Percentiles rank a stretch among this genome's conserved stretches.
phyloP scores from a whole-genome alignment of 2,888 invertebrate species.

The Cremastobaeus sp. region DNA sequence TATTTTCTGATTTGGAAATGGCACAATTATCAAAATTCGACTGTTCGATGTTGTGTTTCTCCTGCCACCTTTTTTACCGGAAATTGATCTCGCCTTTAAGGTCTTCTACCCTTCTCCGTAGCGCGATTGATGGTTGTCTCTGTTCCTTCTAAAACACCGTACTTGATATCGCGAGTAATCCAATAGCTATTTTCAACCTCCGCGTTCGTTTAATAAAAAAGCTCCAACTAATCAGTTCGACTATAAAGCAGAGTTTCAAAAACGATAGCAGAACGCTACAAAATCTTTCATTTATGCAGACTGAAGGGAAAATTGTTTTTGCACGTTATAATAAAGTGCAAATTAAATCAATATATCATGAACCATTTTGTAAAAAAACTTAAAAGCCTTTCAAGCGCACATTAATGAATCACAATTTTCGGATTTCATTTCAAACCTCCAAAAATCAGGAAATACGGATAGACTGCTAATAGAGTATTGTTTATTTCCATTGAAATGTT shows the following conservation, averaged over 20 bases:
- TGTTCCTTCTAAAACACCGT: constrained; percentile 24
- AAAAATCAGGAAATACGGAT: too few relatives aligned
- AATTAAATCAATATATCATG: constrained; percentile 19
- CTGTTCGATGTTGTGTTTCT: too few relatives aligned
- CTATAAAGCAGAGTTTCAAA: constrained; percentile 18
- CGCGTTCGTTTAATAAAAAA: background rate
- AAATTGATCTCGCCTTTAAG: too few relatives aligned
- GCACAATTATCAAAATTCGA: too few relatives aligned
- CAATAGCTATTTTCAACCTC: constrained; percentile 19
- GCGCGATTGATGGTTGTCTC: too few relatives aligned
- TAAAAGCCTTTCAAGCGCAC: background rate
- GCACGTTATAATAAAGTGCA: constrained; percentile 23
- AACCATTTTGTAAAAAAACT: constrained; percentile 5
- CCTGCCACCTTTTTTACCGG: too few relatives aligned
- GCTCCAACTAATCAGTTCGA: constrained; percentile 12
- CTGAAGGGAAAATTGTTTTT: constrained; percentile 1
- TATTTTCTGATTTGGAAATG: too few relatives aligned
- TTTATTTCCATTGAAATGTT: too few relatives aligned
- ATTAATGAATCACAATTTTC: background rate
- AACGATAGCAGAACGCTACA: background rate
- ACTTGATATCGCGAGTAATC: constrained; percentile 17
- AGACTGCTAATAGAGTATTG: too few relatives aligned
- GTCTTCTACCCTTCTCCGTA: too few relatives aligned
- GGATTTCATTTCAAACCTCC: background rate
- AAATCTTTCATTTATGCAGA: constrained; percentile 13